A percentile compares a stretch with the other conserved stretches of the same genome.
phyloP scores from a whole-genome alignment of 53 echinoderm and acorn worm genomes.

The Paracentrotus lividus region DNA sequence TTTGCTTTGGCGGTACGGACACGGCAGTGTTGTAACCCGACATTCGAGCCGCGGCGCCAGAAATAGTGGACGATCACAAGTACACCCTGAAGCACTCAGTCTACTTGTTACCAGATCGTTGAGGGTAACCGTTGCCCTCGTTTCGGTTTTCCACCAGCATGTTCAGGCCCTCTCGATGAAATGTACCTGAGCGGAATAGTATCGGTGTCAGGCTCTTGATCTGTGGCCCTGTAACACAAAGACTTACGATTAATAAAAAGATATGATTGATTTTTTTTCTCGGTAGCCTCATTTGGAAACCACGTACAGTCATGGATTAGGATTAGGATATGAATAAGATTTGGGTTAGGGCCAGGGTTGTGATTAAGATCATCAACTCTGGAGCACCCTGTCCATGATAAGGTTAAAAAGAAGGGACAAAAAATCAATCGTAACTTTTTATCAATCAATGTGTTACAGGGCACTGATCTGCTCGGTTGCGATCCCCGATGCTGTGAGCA shows the following conservation, averaged over 20 bases:
- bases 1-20: background rate
- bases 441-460: no score
- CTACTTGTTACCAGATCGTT: background rate
- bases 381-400: no score
- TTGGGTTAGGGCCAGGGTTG: no score
- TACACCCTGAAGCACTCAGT: background rate
- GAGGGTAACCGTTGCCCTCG: background rate
- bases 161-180: background rate
- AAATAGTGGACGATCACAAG: background rate
- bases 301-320: no score
- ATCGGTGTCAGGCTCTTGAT: conserved; percentile 31
- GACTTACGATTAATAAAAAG: no score
- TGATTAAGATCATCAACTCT: no score
- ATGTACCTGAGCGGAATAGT: conserved; percentile 3
- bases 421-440: no score
- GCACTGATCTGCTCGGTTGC: conserved; percentile 28
- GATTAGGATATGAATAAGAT: no score
- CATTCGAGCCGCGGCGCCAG: conserved; percentile 24
- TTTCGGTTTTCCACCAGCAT: background rate
- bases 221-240: no score
- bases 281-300: no score
- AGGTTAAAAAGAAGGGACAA: no score
- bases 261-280: no score
- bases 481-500: background rate
- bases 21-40: background rate